Base-by-base conservation (phyloP, 1,140 invertebrate species). In the Ceratina calcarata region DNA sequence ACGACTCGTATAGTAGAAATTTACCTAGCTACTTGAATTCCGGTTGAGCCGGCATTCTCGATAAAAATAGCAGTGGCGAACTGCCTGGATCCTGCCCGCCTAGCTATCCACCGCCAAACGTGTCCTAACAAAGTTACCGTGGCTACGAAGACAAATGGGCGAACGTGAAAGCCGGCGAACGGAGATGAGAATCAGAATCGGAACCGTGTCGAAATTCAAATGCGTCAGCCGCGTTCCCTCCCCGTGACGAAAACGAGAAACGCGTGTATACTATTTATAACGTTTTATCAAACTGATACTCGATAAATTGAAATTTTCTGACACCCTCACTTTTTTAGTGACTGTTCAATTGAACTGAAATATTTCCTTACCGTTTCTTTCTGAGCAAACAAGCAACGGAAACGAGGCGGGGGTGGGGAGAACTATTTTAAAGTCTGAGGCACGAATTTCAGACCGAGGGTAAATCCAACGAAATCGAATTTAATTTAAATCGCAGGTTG, bases 191-290 rank as follows among this genome's bases (percentile, higher is more conserved):
- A 74, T 74, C 61, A 24, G 62, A 75, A 75, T 65, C 72, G 37
- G 49, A 18, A n/a, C 22, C 49, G 64, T 61, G 37, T 62, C 75
- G 67, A 71, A 78, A 78, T 78, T 78, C 58, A 78, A 62, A 78
- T 70, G 70, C 67, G 60, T 22, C 66, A 8, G 2, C 3, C 58
- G 67, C 49, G 6, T 45, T 45, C 37, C 6, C 37, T 7, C n/a
- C 13, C 1, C 37, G 61, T 45, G 72, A 62, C 60, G 57, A 20
- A 18, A 18, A 18, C n/a, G n/a, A 49, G 16, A 62, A 49, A 37
- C 22, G 22, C 66, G 22, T 53, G 45, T 27, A 53, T 18, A 53
- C 37, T 45, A 45, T 6, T 3, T 45, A 45, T 3, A 45, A 8
- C 10, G 6, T 45, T 45, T 45, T 45, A 45, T 45, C 37, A 45